A percentile compares a stretch with the other conserved stretches of the same genome.
Evolutionary conservation across 2,888 invertebrate species (phyloP).

Genomic region (Muscina levida): DNA sequence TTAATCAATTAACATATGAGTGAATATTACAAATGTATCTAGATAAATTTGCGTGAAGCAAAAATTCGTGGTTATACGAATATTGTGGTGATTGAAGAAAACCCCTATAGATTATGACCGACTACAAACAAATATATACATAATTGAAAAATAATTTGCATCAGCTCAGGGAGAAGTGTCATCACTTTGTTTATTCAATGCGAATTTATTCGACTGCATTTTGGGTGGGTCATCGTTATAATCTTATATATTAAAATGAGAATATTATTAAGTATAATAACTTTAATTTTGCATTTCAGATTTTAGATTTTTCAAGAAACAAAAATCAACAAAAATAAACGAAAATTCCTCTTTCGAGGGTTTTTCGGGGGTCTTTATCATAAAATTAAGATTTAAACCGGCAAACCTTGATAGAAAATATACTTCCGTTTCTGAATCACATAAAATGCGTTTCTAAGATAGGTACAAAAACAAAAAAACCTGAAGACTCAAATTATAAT

Average conservation of each 20-base stretch:
- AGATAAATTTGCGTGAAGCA: constrained; percentile 8
- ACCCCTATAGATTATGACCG: no score
- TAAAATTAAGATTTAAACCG: neutral
- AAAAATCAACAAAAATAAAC: no score
- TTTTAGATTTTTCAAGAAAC: no score
- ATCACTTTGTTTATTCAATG: neutral
- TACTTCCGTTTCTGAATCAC: constrained; percentile 59
- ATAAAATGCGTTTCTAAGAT: neutral
- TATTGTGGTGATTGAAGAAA: no score
- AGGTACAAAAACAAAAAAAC: neutral
- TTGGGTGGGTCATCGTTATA: neutral
- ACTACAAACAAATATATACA: no score
- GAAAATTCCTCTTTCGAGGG: no score
- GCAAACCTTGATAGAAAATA: constrained; percentile 63
- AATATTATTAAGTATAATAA: constrained; percentile 17
- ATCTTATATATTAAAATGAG: neutral
- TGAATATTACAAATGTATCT: constrained; percentile 37
- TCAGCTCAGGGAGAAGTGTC: constrained; percentile 8
- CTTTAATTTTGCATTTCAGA: constrained; percentile 33
- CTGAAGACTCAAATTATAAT: neutral
- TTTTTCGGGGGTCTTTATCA: no score
- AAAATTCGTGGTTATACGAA: no score
- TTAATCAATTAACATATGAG: constrained; percentile 48
- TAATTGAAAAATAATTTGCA: constrained; percentile 20
- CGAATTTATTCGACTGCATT: constrained; percentile 15